Conservation (phyloP, 2,797 vertebrate genomes). For the Esox lucius region DNA sequence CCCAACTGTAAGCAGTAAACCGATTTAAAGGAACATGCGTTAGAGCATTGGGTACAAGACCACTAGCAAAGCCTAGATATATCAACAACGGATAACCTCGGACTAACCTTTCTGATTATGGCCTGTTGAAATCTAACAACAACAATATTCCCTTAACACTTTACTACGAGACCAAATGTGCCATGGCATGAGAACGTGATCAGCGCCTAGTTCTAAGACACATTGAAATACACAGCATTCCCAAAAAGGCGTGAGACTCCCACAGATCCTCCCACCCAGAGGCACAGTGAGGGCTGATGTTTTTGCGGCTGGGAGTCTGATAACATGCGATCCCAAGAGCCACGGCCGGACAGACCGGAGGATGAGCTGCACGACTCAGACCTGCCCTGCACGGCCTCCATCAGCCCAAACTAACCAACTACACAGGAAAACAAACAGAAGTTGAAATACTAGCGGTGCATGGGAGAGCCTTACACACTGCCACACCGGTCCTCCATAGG, state of each 20-base stretch:
- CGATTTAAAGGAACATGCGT: constrained; percentile 11
- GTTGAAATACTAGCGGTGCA: background rate
- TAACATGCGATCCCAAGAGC: constrained; percentile 50
- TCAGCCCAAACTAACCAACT: constrained; percentile 5
- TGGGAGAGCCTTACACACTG: background rate
- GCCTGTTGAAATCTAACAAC: background rate
- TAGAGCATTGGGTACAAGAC: background rate
- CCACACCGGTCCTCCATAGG: background rate
- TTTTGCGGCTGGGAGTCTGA: constrained; percentile 14
- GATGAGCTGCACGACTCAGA: constrained; percentile 20
- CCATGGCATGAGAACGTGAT: background rate
- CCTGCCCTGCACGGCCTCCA: constrained; percentile 8
- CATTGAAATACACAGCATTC: background rate
- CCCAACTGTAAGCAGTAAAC: constrained; percentile 24
- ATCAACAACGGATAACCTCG: background rate
- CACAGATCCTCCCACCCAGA: background rate
- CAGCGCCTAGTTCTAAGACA: background rate
- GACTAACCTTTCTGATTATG: background rate
- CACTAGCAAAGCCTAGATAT: background rate
- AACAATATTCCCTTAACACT: background rate
- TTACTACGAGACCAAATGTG: background rate
- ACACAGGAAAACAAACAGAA: constrained; percentile 6
- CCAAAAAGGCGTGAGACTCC: background rate
- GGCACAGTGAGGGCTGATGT: constrained; percentile 34
- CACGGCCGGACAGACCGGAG: constrained; percentile 26